These are phyloP conservation scores for Danio choprae DNA, from an alignment of 2,797 vertebrate species.

Conservation along the genomic window DNA sequence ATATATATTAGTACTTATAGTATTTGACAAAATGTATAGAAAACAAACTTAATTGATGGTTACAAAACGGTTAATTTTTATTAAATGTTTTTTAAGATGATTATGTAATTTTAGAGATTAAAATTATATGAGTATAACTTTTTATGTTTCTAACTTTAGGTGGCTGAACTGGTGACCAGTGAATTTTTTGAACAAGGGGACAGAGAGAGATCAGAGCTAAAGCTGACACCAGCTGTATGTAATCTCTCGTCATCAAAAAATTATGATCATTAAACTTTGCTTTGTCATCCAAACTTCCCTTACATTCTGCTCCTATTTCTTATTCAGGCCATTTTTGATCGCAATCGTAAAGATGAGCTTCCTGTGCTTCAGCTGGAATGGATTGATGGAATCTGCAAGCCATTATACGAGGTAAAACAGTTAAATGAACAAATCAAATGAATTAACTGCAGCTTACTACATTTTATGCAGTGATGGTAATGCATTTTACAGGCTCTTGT, in stretches of 20 bases:
- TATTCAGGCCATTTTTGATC: constrained; percentile 84
- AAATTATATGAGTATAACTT: not conserved
- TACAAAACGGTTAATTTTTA: no score
- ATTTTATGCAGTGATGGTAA: constrained; percentile 17
- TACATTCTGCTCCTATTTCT: not conserved
- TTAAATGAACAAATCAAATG: not conserved
- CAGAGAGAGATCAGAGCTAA: constrained; percentile 81
- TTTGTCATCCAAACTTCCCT: not conserved
- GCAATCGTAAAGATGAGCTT: constrained; percentile 85
- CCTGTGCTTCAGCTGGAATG: constrained; percentile 77
- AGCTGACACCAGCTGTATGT: constrained; percentile 81
- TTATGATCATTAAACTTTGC: not conserved
- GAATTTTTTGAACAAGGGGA: constrained; percentile 86
- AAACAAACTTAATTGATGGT: no score
- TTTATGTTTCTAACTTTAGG: constrained; percentile 64
- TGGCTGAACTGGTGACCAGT: constrained; percentile 84
- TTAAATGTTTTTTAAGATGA: no score
- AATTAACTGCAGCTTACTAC: not conserved
- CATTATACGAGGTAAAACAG: constrained; percentile 76
- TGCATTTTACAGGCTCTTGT: constrained; percentile 71
- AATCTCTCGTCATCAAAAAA: not conserved
- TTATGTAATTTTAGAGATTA: not conserved
- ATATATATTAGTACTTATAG: no score
- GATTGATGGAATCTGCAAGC: constrained; percentile 82
- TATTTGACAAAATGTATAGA: no score